Conservation (phyloP, 2,888 invertebrate genomes). For the Agrypnus murinus region DNA sequence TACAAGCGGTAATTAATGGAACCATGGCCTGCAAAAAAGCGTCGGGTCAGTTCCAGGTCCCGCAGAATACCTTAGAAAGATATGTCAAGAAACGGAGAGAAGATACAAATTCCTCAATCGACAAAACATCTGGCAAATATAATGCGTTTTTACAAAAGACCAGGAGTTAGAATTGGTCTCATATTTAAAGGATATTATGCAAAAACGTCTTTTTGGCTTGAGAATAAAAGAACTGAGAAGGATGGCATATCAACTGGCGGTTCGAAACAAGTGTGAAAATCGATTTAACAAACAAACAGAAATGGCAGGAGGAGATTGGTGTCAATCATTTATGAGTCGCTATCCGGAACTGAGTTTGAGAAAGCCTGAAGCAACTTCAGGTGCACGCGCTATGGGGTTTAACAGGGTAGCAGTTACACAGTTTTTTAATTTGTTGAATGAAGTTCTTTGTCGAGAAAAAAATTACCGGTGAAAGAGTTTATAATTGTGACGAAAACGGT, state of each 20-base stretch:
- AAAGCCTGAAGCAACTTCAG: slow-evolving; percentile 14
- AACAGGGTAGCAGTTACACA: background rate
- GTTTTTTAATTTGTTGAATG: slow-evolving; percentile 5
- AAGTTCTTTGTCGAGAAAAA: slow-evolving; percentile 4
- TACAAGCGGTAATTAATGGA: background rate
- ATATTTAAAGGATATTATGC: background rate
- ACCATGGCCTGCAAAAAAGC: background rate
- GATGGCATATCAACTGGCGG: background rate
- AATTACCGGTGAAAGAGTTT: slow-evolving; percentile 1
- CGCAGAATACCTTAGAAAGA: slow-evolving; percentile 20
- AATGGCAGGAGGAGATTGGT: slow-evolving; percentile 13
- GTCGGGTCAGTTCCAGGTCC: background rate
- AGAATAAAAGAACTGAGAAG: background rate
- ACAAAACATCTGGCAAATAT: background rate
- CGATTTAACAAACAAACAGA: background rate
- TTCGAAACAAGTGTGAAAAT: background rate
- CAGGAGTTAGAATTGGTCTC: background rate
- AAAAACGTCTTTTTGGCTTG: background rate
- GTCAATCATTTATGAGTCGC: background rate
- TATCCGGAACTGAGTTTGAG: background rate
- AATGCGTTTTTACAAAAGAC: slow-evolving; percentile 5
- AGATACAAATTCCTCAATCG: too few species aligned
- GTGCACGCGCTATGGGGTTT: slow-evolving; percentile 8
- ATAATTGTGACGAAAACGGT: slow-evolving; percentile 28
- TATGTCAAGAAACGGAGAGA: too few species aligned